A percentile compares a stretch with the other conserved stretches of the same genome.
These are phyloP conservation scores for Orthosia gracilis DNA, from an alignment of 2,888 invertebrate genomes.

Conservation along the genomic window DNA sequence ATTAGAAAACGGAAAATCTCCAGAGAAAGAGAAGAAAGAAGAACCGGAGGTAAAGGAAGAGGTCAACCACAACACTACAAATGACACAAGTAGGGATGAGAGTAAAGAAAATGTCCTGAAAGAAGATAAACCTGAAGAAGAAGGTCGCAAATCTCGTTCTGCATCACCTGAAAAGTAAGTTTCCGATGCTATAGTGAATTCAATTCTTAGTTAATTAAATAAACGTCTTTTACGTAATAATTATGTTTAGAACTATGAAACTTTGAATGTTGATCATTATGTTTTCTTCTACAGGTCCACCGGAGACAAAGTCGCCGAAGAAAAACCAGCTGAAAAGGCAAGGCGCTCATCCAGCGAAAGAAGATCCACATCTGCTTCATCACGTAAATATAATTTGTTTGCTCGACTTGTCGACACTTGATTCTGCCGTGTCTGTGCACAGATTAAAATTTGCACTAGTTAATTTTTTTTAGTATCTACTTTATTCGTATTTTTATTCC, in stretches of 20 bases:
- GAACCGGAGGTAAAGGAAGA: constrained; percentile 84
- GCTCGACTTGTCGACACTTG: no score
- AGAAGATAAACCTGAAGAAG: constrained; percentile 80
- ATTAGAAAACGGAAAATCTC: constrained; percentile 87
- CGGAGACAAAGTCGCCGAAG: constrained; percentile 77
- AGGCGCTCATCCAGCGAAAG: constrained; percentile 83
- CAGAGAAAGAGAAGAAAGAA: constrained; percentile 85
- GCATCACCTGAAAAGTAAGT: constrained; percentile 86
- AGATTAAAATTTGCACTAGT: neutral
- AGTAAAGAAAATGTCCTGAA: constrained; percentile 77
- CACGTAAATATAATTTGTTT: constrained; percentile 77
- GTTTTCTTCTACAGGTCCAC: constrained; percentile 69
- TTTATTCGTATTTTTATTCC: no score
- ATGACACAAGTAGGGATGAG: constrained; percentile 81
- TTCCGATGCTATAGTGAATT: neutral
- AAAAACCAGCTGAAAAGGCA: constrained; percentile 82
- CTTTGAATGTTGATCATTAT: neutral
- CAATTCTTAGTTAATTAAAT: neutral
- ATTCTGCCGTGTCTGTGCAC: no score
- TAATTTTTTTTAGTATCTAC: neutral
- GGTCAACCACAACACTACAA: constrained; percentile 75
- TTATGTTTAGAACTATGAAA: no score
- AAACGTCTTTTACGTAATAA: neutral
- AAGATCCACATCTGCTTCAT: constrained; percentile 86
- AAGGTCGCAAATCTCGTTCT: constrained; percentile 83